Evolutionary conservation across 2,113 vertebrate genomes (phyloP).

Genomic region (Chaetorhynchus papuensis): DNA sequence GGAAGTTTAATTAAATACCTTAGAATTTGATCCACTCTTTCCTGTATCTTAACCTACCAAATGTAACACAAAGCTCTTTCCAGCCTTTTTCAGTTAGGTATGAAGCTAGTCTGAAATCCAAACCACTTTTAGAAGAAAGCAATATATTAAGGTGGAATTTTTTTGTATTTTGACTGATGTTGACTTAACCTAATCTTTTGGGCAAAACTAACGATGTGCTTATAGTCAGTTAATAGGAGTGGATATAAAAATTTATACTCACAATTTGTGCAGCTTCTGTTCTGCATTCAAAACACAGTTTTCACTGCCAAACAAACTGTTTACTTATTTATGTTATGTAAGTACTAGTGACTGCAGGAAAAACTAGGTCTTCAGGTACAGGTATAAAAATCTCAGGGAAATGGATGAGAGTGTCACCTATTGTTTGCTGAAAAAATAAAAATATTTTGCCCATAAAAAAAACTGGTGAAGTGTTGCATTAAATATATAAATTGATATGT

Average conservation of each 20-base stretch:
- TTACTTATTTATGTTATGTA: neutral
- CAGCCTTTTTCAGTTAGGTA: neutral
- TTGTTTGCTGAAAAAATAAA: neutral
- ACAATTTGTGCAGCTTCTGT: neutral
- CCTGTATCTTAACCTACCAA: neutral
- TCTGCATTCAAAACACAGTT: neutral
- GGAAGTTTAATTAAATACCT: neutral
- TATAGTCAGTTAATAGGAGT: neutral
- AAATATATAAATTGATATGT: neutral
- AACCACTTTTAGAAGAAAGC: neutral
- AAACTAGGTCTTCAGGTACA: neutral
- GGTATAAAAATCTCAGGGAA: neutral
- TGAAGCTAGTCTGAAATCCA: neutral
- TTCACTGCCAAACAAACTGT: neutral
- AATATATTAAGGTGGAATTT: neutral
- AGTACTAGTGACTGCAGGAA: neutral
- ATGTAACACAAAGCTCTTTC: neutral
- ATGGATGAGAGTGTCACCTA: neutral
- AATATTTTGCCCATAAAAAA: neutral
- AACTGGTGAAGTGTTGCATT: neutral
- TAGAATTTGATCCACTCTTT: neutral
- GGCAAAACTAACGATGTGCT: neutral
- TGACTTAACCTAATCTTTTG: neutral
- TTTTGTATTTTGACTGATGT: neutral
- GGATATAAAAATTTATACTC: neutral